phyloP scores from a whole-genome alignment of 2,797 vertebrate species.

The Crypturellus tataupa region DNA sequence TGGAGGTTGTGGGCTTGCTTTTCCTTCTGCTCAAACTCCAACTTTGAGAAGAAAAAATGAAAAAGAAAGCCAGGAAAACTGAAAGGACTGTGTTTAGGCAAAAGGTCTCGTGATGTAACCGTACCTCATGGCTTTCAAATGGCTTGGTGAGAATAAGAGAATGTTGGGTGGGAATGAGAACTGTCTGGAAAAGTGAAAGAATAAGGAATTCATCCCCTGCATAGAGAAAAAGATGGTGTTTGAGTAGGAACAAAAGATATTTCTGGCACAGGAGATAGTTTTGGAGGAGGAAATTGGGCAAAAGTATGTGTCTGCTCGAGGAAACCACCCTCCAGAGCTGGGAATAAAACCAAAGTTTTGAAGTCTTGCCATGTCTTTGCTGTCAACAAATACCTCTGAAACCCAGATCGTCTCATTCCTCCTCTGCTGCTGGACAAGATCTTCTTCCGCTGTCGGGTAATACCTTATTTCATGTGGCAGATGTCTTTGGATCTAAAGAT shows the following conservation, averaged over 20 bases:
- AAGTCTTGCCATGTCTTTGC: conserved; percentile 7
- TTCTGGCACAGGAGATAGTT: not conserved
- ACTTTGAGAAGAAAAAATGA: not conserved
- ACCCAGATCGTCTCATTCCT: not conserved
- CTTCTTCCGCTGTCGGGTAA: conserved; percentile 4
- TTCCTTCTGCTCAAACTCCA: not conserved
- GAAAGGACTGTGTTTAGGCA: not conserved
- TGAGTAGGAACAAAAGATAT: not conserved
- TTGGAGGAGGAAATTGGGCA: not conserved
- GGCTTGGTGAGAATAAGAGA: not conserved
- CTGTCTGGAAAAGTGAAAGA: not conserved
- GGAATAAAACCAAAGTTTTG: not conserved
- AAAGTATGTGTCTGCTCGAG: not conserved
- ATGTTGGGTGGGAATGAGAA: not conserved
- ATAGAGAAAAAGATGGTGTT: not conserved
- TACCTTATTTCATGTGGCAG: conserved; percentile 22
- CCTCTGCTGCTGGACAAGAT: not conserved
- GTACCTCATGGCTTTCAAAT: not conserved
- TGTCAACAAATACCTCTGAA: conserved; percentile 32
- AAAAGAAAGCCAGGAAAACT: not conserved
- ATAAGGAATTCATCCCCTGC: rapidly evolving
- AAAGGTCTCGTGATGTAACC: not conserved
- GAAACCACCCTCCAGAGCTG: not conserved
- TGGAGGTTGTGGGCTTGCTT: not conserved
- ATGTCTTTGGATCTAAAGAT: conserved; percentile 21